Percentiles rank a stretch among this genome's conserved stretches.
Conservation (phyloP, 2,113 vertebrate species). For the Colius striatus region DNA sequence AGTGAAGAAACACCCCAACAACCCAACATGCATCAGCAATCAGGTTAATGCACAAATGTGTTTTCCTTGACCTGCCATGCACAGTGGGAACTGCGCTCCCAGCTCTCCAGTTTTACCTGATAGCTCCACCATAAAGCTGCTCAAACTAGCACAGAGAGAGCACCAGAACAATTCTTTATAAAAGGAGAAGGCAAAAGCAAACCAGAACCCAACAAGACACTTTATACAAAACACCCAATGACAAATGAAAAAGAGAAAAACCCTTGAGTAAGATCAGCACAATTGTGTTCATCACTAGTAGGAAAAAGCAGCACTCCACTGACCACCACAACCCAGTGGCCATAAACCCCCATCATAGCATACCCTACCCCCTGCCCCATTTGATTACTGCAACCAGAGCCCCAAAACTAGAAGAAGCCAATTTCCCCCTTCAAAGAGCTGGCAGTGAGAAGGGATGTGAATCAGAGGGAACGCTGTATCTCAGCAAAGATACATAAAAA, state of each 20-base stretch:
- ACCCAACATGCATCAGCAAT: neutral
- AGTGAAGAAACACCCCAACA: neutral
- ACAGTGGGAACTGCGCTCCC: rapidly evolving
- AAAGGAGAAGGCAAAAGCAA: neutral
- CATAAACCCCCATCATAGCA: neutral
- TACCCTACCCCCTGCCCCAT: neutral
- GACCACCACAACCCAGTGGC: neutral
- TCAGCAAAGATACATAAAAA: neutral
- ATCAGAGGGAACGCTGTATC: neutral
- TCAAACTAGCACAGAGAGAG: neutral
- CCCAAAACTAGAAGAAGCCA: rapidly evolving
- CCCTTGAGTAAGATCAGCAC: neutral
- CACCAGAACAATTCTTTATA: neutral
- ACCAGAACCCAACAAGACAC: neutral
- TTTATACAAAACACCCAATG: neutral
- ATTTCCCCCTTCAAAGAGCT: neutral
- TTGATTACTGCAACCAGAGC: neutral
- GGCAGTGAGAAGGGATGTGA: neutral
- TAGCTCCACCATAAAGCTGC: neutral
- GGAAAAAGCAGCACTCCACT: neutral
- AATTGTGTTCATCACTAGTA: neutral
- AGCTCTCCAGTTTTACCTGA: rapidly evolving
- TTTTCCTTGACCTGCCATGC: neutral
- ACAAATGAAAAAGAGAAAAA: neutral
- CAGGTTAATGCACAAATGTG: rapidly evolving